phyloP scores from a whole-genome alignment of 1,140 invertebrate genomes.

The Leguminivora glycinivorella region DNA sequence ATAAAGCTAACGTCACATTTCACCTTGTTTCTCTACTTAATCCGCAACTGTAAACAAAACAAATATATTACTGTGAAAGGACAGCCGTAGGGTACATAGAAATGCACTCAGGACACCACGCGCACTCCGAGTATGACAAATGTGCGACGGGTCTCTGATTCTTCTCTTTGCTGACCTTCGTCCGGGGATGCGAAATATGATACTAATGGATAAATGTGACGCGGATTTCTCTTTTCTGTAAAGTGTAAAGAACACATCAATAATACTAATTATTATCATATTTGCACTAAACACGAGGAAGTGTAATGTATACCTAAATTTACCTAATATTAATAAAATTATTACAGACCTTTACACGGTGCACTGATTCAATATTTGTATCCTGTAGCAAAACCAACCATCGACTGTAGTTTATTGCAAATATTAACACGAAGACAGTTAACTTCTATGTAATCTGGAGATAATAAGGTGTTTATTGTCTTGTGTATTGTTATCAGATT shows the following conservation, averaged over 20 bases:
- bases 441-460: not conserved
- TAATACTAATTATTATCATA: not conserved
- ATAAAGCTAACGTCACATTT: not conserved
- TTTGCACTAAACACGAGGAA: too few species aligned
- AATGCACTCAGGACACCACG: constrained; percentile 61
- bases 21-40: not conserved
- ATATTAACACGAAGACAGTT: too few species aligned
- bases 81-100: constrained; percentile 57
- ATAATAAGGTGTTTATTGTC: not conserved
- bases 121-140: constrained; percentile 66
- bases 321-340: too few species aligned
- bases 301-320: too few species aligned
- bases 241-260: not conserved
- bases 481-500: not conserved
- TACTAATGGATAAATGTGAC: constrained; percentile 62
- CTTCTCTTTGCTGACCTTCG: constrained; percentile 49
- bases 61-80: constrained; percentile 50
- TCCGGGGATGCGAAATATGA: constrained; percentile 54
- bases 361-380: too few species aligned
- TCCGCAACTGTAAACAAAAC: constrained; percentile 60
- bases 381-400: too few species aligned
- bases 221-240: constrained; percentile 15
- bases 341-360: too few species aligned
- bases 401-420: too few species aligned
- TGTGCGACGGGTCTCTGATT: constrained; percentile 52